Evolutionary conservation across 1,140 invertebrate genomes (phyloP).

Genomic region (Coptotermes formosanus): DNA sequence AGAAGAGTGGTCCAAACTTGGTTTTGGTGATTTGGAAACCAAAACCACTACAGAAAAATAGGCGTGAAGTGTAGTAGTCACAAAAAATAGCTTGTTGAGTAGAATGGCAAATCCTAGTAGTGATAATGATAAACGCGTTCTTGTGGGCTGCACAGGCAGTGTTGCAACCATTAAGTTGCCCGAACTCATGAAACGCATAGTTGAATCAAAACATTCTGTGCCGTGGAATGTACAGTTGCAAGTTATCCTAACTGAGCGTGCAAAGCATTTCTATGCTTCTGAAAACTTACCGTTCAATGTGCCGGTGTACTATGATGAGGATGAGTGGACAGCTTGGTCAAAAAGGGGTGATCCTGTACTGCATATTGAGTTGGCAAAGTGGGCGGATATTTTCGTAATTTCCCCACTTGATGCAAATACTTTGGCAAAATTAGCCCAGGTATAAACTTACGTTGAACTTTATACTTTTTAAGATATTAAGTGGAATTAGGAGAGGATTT

Average conservation of each 20-base stretch:
- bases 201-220: slow-evolving; percentile 42
- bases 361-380: slow-evolving; percentile 94
- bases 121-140: slow-evolving; percentile 56
- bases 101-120: neutral
- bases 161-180: slow-evolving; percentile 87
- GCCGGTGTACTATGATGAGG: slow-evolving; percentile 72
- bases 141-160: slow-evolving; percentile 87
- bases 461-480: neutral
- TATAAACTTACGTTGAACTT: slow-evolving; percentile 41
- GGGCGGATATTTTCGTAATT: slow-evolving; percentile 92
- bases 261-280: slow-evolving; percentile 81
- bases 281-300: slow-evolving; percentile 57
- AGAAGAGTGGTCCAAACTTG: slow-evolving; percentile 86
- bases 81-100: neutral
- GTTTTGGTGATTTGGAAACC: slow-evolving; percentile 51
- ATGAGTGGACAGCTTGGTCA: slow-evolving; percentile 93
- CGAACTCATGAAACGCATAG: slow-evolving; percentile 60
- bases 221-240: slow-evolving; percentile 59
- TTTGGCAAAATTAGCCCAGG: slow-evolving; percentile 86
- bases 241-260: slow-evolving; percentile 79
- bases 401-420: slow-evolving; percentile 97
- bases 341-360: slow-evolving; percentile 90
- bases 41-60: neutral
- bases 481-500: no score
- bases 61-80: neutral